Evolutionary conservation across 2,113 vertebrate species (phyloP), one percentile per base, ranked within the genome.

Genomic region (Myotis lucifugus): DNA sequence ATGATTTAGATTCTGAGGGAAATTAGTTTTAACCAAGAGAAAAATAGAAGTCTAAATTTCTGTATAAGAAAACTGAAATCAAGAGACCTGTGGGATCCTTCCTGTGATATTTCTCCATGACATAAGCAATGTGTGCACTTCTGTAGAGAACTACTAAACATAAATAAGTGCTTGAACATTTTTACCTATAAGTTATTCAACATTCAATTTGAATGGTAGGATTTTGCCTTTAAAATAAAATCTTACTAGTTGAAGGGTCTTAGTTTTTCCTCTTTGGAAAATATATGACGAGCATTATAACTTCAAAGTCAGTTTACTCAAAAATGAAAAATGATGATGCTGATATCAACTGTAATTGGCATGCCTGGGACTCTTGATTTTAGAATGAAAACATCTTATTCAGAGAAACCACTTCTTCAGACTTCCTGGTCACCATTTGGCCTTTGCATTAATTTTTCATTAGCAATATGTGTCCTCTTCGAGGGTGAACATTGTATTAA

Each of bases 21-120:
- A 72, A 94, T 88, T 94, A 59, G 29, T 83, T 94, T 94, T 92
- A 93, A 78, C 64, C 77, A 83, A 64, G 32, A 84, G 59, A 86
- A 92, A 93, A 67, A 81, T 46, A 74, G 37, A 54, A 93, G 42
- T 88, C 87, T 61, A 40, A 69, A 64, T 90, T 95, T 95, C 46
- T 48, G 6, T 59, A 42, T 37, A 61, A 67, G 48, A 90, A 76
- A 48, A 29, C 29, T 69, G 77, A 95, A 72, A 76, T 9, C 13
- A 76, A 34, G 21, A 50, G 27, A 50, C 7, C 11, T 12, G 1
- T 46, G 15, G 3, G 25, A 23, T 89, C 32, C 15, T 85, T 79
- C 66, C 21, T 72, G n/a, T 69, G 34, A 78, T 25, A 50, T 56
- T 92, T 89, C 32, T 76, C 27, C 11, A 40, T 42, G 23, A 50